Percentiles rank a stretch among this genome's conserved stretches.
Conservation (phyloP, 1,140 invertebrate genomes). For the Papilio xuthus region DNA sequence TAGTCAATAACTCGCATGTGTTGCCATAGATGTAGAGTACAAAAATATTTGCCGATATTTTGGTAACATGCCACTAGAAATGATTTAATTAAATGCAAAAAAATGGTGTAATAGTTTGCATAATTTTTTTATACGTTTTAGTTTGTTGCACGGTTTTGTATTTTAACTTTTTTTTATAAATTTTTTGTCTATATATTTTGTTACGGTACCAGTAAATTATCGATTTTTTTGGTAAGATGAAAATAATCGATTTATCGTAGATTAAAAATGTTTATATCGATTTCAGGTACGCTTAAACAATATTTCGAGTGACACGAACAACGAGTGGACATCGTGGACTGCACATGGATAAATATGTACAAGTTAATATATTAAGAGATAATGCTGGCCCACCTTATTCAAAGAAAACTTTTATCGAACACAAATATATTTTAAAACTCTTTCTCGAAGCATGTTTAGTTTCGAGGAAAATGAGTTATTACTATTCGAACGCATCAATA, state of each 20-base stretch:
- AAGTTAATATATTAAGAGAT: slow-evolving; percentile 59
- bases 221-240: background rate
- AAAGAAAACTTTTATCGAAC: slow-evolving; percentile 39
- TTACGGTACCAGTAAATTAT: slow-evolving; percentile 31
- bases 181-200: background rate
- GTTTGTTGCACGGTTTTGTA: slow-evolving; percentile 10
- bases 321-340: slow-evolving; percentile 50
- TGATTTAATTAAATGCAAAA: background rate
- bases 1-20: slow-evolving; percentile 2
- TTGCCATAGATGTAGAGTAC: background rate
- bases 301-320: slow-evolving; percentile 58
- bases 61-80: background rate
- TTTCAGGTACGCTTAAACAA: slow-evolving; percentile 75
- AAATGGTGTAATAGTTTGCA: background rate
- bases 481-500: slow-evolving; percentile 25
- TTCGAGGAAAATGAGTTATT: slow-evolving; percentile 16
- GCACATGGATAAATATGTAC: slow-evolving; percentile 62
- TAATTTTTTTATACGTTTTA: background rate
- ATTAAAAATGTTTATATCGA: slow-evolving; percentile 39
- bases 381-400: slow-evolving; percentile 62
- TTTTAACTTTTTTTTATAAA: background rate
- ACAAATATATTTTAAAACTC: slow-evolving; percentile 36
- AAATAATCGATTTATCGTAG: background rate
- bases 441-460: slow-evolving; percentile 8
- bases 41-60: background rate